A percentile compares a stretch with the other conserved stretches of the same genome.
These are phyloP conservation scores for Channa argus DNA, from an alignment of 2,113 vertebrate genomes.

Conservation along the genomic window DNA sequence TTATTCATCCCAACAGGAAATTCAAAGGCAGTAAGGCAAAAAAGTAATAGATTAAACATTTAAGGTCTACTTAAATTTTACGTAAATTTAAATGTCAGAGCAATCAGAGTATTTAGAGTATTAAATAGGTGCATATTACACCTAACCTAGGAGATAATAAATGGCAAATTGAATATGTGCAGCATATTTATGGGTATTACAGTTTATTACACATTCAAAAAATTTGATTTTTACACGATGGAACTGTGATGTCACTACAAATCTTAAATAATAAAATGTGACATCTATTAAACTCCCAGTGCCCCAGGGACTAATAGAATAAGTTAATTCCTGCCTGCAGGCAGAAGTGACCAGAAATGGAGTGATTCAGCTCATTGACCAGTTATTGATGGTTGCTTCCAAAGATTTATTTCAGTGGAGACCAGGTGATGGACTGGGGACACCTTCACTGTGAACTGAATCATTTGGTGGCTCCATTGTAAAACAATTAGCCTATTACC, in stretches of 20 bases:
- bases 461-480: conserved; percentile 54
- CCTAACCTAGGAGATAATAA: neutral
- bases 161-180: neutral
- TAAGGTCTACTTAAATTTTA: too few species aligned
- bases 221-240: neutral
- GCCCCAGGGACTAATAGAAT: conserved; percentile 36
- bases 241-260: neutral
- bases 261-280: conserved; percentile 23
- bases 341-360: conserved; percentile 48
- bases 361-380: conserved; percentile 59
- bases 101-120: too few species aligned
- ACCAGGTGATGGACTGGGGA: conserved; percentile 63
- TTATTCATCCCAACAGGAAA: too few species aligned
- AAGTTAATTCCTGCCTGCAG: conserved; percentile 40
- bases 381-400: conserved; percentile 63
- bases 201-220: neutral
- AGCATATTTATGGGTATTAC: neutral
- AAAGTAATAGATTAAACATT: too few species aligned
- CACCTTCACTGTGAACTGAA: conserved; percentile 63
- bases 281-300: conserved; percentile 25
- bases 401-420: conserved; percentile 54
- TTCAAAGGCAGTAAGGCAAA: too few species aligned
- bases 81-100: too few species aligned
- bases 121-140: too few species aligned
- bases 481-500: conserved; percentile 59